A percentile compares a stretch with the other conserved stretches of the same genome.
These are phyloP conservation scores for Spinus olivaceus DNA, from an alignment of 2,797 vertebrate species.

Conservation along the genomic window DNA sequence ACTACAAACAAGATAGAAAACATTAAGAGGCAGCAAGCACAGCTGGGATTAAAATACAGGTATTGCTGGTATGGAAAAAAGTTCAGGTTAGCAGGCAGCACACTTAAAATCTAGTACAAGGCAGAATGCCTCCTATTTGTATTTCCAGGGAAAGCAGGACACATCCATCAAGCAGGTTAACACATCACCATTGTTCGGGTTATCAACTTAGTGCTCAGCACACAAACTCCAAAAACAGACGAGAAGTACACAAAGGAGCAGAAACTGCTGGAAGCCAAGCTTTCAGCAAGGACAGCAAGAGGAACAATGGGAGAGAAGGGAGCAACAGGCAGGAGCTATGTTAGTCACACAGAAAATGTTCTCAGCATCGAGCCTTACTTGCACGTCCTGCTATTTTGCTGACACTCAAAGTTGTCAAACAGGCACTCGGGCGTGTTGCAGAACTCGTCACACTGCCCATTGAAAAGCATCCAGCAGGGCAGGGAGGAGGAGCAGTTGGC, in stretches of 20 bases:
- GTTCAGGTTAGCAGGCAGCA: not conserved
- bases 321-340: not conserved
- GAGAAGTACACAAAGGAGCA: not conserved
- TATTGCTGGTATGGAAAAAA: not conserved
- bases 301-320: not conserved
- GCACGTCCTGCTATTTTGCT: conserved; percentile 74
- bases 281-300: not conserved
- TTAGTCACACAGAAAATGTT: conserved; percentile 6
- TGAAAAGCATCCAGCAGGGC: conserved; percentile 87
- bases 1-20: not conserved
- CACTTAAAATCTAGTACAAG: not conserved
- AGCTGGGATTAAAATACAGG: not conserved
- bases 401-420: conserved; percentile 89
- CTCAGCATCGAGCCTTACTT: conserved; percentile 78
- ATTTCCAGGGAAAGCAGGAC: not conserved
- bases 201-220: not conserved
- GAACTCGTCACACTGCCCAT: conserved; percentile 86
- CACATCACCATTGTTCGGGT: not conserved
- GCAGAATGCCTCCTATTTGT: not conserved
- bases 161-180: not conserved
- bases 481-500: conserved; percentile 78
- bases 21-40: not conserved
- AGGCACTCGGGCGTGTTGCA: conserved; percentile 88
- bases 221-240: not conserved
- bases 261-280: not conserved